Conservation (phyloP, 2,797 vertebrate species). For the Petrocephalus sullivani region DNA sequence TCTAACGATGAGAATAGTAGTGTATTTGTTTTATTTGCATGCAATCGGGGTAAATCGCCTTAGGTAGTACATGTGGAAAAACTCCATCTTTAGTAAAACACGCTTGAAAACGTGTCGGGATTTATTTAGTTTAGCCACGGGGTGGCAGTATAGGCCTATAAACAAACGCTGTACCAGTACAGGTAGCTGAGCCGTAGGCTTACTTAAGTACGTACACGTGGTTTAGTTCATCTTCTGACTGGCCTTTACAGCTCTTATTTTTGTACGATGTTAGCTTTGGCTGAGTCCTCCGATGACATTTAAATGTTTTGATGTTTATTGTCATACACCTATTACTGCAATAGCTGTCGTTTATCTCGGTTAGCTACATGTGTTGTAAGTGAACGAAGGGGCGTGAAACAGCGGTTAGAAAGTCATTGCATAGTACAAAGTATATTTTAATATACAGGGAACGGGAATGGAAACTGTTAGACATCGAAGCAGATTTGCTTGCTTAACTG, state of each 20-base stretch:
- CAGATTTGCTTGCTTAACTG: neutral
- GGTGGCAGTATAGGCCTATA: constrained; percentile 1
- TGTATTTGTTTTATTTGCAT: neutral
- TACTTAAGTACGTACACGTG: neutral
- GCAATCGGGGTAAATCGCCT: neutral
- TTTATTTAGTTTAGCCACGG: neutral
- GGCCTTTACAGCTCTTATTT: neutral
- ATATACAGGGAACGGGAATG: neutral
- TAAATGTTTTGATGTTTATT: neutral
- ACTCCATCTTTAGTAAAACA: neutral
- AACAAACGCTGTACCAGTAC: neutral
- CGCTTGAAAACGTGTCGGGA: neutral
- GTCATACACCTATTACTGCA: neutral
- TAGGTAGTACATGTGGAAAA: neutral
- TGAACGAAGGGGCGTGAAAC: neutral
- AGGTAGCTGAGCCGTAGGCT: neutral
- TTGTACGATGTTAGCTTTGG: neutral
- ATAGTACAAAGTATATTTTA: neutral
- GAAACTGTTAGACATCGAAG: neutral
- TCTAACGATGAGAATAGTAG: neutral
- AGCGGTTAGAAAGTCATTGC: neutral
- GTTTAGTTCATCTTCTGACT: neutral
- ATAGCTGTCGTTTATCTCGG: neutral
- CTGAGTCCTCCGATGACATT: neutral
- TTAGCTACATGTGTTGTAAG: neutral